Percentiles rank a stretch among this genome's conserved stretches.
Evolutionary conservation across 2,797 vertebrate genomes (phyloP).

Genomic region (Pangasius djambal): DNA sequence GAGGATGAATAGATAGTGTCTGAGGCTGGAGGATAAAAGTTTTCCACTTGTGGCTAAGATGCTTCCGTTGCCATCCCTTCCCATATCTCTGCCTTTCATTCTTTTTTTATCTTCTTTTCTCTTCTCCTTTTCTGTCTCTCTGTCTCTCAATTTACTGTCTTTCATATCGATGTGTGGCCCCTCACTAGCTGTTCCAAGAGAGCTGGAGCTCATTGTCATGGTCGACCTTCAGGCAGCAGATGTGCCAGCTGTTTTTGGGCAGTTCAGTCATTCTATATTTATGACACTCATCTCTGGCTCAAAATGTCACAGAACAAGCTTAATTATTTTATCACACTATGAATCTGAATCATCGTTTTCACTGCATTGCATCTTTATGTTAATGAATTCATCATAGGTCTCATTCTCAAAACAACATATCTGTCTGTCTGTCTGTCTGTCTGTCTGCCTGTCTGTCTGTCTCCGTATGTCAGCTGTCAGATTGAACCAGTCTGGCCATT

Average conservation of each 20-base stretch:
- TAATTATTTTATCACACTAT: conserved; percentile 16
- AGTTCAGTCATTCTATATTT: conserved; percentile 43
- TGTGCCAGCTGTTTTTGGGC: conserved; percentile 39
- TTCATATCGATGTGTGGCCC: not conserved
- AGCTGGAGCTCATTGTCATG: conserved; percentile 23
- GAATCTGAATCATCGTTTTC: not conserved
- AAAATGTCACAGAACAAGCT: conserved; percentile 19
- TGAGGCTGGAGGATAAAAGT: conserved; percentile 56
- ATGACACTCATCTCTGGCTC: conserved; percentile 37
- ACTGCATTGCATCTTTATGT: not conserved
- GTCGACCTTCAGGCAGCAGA: conserved; percentile 44
- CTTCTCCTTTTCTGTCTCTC: conserved; percentile 7
- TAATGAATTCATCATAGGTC: not conserved
- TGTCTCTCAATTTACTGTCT: not conserved
- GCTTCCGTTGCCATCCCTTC: conserved; percentile 47
- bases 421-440: not conserved
- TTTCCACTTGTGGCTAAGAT: conserved; percentile 55
- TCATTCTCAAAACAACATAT: not conserved
- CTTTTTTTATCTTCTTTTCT: conserved; percentile 24
- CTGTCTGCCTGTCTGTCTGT: not conserved
- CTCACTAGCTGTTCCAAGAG: conserved; percentile 32
- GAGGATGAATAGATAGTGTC: conserved; percentile 56
- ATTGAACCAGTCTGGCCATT: not conserved
- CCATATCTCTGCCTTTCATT: conserved; percentile 35
- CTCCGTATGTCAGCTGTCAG: not conserved